Conservation (phyloP, 1,140 invertebrate species). For the Magallana gigas region DNA sequence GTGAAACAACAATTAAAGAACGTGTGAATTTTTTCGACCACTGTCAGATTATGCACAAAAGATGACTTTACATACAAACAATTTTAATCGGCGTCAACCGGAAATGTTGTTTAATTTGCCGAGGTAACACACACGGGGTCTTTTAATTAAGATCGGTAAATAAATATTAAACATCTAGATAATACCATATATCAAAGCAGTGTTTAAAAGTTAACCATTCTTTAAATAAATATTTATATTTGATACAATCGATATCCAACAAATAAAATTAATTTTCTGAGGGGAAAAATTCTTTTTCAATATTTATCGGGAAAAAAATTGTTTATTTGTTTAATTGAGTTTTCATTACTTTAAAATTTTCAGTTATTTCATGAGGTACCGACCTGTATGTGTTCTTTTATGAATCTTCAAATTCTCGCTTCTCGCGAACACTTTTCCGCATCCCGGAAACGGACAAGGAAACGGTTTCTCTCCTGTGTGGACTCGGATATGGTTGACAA, state of each 20-base stretch:
- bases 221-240: background rate
- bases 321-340: background rate
- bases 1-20: slow-evolving; percentile 29
- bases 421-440: slow-evolving; percentile 98
- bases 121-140: background rate
- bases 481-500: slow-evolving; percentile 99
- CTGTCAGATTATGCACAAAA: slow-evolving; percentile 31
- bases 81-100: background rate
- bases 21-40: slow-evolving; percentile 1
- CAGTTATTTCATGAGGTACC: background rate
- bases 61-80: slow-evolving; percentile 16
- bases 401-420: slow-evolving; percentile 99
- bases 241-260: background rate
- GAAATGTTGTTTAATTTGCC: background rate
- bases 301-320: background rate
- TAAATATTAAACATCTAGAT: background rate
- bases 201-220: no score
- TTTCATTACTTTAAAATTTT: background rate
- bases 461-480: slow-evolving; percentile 99
- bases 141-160: background rate
- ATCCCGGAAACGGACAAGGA: slow-evolving; percentile 96
- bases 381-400: slow-evolving; percentile 92
- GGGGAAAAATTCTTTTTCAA: background rate
- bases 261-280: background rate
- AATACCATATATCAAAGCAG: no score